phyloP scores from a whole-genome alignment of 2,113 vertebrate genomes.

The Callopanchax toddi region DNA sequence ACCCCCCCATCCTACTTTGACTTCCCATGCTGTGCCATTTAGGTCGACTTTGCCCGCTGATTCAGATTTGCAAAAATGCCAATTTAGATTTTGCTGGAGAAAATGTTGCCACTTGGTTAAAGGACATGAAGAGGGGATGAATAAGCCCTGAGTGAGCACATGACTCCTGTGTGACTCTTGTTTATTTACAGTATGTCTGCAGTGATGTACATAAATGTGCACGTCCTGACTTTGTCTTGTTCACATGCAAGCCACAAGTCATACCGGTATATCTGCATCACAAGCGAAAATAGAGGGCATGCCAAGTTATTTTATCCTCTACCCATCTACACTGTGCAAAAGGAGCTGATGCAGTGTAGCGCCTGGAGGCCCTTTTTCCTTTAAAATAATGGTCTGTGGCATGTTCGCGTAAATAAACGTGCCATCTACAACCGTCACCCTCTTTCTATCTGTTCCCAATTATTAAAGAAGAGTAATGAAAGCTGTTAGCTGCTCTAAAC shows the following conservation, averaged over 20 bases:
- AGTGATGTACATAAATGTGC: neutral
- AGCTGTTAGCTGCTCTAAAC: constrained; percentile 26
- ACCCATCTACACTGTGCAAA: constrained; percentile 25
- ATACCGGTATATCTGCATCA: constrained; percentile 43
- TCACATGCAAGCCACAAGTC: constrained; percentile 48
- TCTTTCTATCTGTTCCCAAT: constrained; percentile 30
- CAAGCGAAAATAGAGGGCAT: constrained; percentile 59
- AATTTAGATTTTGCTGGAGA: constrained; percentile 59
- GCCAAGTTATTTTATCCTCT: constrained; percentile 60
- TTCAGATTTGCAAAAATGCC: constrained; percentile 70
- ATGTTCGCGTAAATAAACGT: constrained; percentile 57
- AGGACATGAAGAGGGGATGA: constrained; percentile 24
- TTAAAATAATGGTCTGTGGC: constrained; percentile 49
- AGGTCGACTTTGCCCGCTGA: constrained; percentile 59
- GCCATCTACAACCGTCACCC: constrained; percentile 32
- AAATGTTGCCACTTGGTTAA: constrained; percentile 54
- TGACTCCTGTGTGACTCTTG: neutral
- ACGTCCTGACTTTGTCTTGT: constrained; percentile 34
- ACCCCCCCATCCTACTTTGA: neutral
- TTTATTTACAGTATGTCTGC: neutral
- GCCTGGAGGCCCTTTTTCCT: constrained; percentile 44
- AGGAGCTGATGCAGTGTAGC: constrained; percentile 37
- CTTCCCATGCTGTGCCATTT: constrained; percentile 26
- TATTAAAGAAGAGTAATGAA: constrained; percentile 34
- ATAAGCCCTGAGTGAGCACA: constrained; percentile 11